Base-by-base conservation (phyloP, 1,140 invertebrate species). In the Sycophila sp. region DNA sequence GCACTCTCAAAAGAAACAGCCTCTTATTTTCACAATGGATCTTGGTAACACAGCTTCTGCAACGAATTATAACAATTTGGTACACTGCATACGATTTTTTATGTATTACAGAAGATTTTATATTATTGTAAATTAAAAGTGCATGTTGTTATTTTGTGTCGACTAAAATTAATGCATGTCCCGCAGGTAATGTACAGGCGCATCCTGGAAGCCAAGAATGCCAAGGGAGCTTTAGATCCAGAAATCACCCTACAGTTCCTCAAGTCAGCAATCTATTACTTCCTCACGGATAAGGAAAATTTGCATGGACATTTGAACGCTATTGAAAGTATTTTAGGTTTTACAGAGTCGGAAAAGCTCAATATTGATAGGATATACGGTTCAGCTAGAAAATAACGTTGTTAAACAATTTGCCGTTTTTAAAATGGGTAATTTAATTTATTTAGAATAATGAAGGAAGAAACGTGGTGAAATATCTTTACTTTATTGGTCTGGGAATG, bases 251-350 rank as follows among this genome's bases (percentile, higher is more conserved):
- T 96, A 75, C 93, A 94, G 81, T 96, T 96, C 85, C 87, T 96
- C 60, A 95, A 95, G 85, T 95, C 94, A 64, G 94, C 94, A n/a
- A 90, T 96, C 76, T 96, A 94, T 80, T 95, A 96, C 81, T 95
- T 95, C 80, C 87, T 96, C 47, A 95, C 94, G 0, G 94, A 96
- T 79, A 92, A 91, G 74, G 93, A 95, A 77, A 96, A 95, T 79
- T 91, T 92, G 68, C 90, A 92, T 75, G 93, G 92, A 11, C 94
- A 96, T 81, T 84, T 95, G 22, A 92, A 91, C 76, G 94, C 94
- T 32, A 95, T 96, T 73, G 92, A 94, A 81, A 95, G 93, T 83
- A 95, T 96, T 75, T 84, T 96, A 72, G 93, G 92, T 22, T 94
- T 94, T 78, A 91, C 89, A 26, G 90, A 93, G 30, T 87, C 87